Percentiles rank a stretch among this genome's conserved stretches.
phyloP scores from a whole-genome alignment of 2,888 invertebrate genomes.

The Spilosoma lubricipeda region DNA sequence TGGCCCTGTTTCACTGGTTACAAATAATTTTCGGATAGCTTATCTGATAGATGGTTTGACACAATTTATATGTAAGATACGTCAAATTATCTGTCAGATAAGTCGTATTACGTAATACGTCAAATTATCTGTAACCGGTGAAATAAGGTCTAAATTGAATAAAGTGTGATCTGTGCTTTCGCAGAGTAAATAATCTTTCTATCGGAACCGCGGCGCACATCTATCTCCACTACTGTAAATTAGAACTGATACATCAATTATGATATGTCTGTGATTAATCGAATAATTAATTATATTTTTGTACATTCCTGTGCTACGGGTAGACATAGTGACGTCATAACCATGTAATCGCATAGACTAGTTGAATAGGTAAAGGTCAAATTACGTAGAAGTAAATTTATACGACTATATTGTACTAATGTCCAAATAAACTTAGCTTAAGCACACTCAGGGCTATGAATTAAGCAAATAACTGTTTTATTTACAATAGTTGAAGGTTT shows the following conservation, averaged over 20 bases:
- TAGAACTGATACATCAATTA: slow-evolving; percentile 58
- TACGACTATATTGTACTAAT: slow-evolving; percentile 45
- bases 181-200: not conserved
- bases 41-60: too few relatives aligned
- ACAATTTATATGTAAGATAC: too few relatives aligned
- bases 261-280: slow-evolving; percentile 74
- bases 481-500: slow-evolving; percentile 52
- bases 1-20: too few relatives aligned
- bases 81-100: too few relatives aligned
- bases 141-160: not conserved
- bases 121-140: too few relatives aligned
- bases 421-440: slow-evolving; percentile 50
- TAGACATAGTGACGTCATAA: slow-evolving; percentile 56
- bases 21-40: too few relatives aligned
- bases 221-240: slow-evolving; percentile 30
- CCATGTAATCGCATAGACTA: slow-evolving; percentile 48
- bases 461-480: slow-evolving; percentile 51
- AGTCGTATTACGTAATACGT: too few relatives aligned
- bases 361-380: slow-evolving; percentile 49
- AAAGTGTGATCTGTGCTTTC: not conserved
- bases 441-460: slow-evolving; percentile 56
- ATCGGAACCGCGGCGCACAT: not conserved
- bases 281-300: slow-evolving; percentile 80
- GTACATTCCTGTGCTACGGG: slow-evolving; percentile 84
- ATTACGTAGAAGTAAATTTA: slow-evolving; percentile 55